Conservation (phyloP, 2,113 vertebrate species). For the Micromys minutus region DNA sequence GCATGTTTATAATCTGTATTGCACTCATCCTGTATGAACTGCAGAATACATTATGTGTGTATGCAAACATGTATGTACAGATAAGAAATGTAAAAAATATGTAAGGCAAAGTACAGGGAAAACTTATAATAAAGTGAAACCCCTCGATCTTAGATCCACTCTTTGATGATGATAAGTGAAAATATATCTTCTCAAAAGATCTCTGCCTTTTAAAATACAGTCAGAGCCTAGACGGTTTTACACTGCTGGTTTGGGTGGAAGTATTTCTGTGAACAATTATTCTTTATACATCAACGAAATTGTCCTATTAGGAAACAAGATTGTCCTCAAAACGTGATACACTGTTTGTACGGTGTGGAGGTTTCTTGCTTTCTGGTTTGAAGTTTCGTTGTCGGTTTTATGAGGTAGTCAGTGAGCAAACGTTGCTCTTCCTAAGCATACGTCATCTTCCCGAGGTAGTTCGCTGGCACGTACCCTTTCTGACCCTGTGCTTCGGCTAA, state of each 20-base stretch:
- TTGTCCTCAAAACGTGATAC: slow-evolving; percentile 63
- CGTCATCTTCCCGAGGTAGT: slow-evolving; percentile 98
- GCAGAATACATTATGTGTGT: not conserved
- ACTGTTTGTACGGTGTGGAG: slow-evolving; percentile 43
- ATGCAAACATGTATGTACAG: not conserved
- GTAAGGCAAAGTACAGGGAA: slow-evolving; percentile 51
- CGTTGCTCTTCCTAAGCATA: slow-evolving; percentile 87
- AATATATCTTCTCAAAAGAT: slow-evolving; percentile 65
- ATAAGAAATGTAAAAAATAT: slow-evolving; percentile 23
- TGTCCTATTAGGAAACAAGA: slow-evolving; percentile 58
- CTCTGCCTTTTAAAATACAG: slow-evolving; percentile 43
- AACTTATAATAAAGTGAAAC: slow-evolving; percentile 39
- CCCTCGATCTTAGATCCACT: not conserved
- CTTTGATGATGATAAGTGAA: slow-evolving; percentile 49
- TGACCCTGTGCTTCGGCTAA: slow-evolving; percentile 94
- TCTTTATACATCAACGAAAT: slow-evolving; percentile 60
- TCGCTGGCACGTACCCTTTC: slow-evolving; percentile 96
- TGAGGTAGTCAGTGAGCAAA: slow-evolving; percentile 73
- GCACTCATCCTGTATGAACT: not conserved
- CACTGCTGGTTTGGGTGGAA: slow-evolving; percentile 65
- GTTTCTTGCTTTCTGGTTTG: slow-evolving; percentile 61
- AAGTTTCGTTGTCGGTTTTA: slow-evolving; percentile 65
- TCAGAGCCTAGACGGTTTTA: slow-evolving; percentile 48
- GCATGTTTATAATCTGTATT: not conserved
- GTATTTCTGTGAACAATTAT: slow-evolving; percentile 50